phyloP scores from a whole-genome alignment of 2,113 vertebrate species.

The Cepphus grylle region DNA sequence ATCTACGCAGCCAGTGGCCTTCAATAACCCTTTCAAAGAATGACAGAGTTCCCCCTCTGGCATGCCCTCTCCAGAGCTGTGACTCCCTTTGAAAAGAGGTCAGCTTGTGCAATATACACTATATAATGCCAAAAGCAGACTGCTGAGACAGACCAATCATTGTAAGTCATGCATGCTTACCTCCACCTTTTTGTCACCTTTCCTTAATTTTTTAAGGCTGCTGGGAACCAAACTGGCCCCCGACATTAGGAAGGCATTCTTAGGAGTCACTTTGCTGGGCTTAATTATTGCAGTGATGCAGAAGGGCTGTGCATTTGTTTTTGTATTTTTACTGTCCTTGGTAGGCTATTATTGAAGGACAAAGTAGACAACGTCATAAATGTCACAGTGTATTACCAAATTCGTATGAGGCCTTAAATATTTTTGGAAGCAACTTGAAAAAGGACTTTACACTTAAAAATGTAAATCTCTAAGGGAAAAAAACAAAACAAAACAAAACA shows the following conservation, averaged over 20 bases:
- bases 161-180: neutral
- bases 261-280: neutral
- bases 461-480: neutral
- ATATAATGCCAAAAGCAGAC: neutral
- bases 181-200: slow-evolving; percentile 24
- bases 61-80: neutral
- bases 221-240: neutral
- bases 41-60: neutral
- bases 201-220: slow-evolving; percentile 4
- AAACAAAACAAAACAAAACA: neutral
- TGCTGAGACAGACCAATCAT: neutral
- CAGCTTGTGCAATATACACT: neutral
- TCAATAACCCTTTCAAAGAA: slow-evolving; percentile 16
- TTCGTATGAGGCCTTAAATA: neutral
- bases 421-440: neutral
- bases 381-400: neutral
- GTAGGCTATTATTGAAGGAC: neutral
- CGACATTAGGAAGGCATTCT: neutral
- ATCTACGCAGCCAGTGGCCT: neutral
- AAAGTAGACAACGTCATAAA: neutral
- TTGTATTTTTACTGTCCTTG: neutral
- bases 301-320: neutral
- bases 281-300: slow-evolving; percentile 29
- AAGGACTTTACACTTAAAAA: neutral
- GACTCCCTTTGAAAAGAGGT: neutral